Conservation (phyloP, 2,888 invertebrate species). For the Carcina quercana region DNA sequence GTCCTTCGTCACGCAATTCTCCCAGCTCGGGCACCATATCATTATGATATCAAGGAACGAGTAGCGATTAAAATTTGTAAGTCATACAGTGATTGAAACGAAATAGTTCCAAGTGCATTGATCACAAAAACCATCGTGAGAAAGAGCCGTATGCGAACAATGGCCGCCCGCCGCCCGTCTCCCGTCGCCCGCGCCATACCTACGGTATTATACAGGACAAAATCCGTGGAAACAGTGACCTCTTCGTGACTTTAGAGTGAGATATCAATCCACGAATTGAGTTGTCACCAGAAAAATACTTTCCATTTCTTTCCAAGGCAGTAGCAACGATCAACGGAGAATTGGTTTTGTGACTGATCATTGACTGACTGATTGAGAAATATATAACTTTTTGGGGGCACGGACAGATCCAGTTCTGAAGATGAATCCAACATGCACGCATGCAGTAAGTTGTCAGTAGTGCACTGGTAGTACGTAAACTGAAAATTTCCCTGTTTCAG, state of each 20-base stretch:
- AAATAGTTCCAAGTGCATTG: conserved; percentile 47
- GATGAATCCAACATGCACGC: no score
- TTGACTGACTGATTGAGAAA: no score
- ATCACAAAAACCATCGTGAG: conserved; percentile 57
- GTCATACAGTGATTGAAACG: conserved; percentile 42
- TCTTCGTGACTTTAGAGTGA: conserved; percentile 43
- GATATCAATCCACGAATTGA: conserved; percentile 40
- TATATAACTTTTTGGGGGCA: no score
- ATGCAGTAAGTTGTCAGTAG: no score
- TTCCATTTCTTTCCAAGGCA: no score
- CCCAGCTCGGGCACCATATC: conserved; percentile 9
- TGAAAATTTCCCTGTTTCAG: no score
- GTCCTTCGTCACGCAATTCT: conserved; percentile 4
- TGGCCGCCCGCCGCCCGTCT: conserved; percentile 33
- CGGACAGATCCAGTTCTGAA: no score
- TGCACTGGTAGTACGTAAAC: no score
- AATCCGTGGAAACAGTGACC: conserved; percentile 23
- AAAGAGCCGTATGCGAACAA: conserved; percentile 52
- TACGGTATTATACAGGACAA: no score
- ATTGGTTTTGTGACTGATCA: no score
- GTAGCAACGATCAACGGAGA: no score
- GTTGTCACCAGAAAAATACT: conserved; percentile 30
- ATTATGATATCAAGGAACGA: conserved; percentile 19
- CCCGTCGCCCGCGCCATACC: no score
- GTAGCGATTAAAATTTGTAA: conserved; percentile 40